Conservation (phyloP, 1,140 invertebrate genomes). For the Nephotettix cincticeps region DNA sequence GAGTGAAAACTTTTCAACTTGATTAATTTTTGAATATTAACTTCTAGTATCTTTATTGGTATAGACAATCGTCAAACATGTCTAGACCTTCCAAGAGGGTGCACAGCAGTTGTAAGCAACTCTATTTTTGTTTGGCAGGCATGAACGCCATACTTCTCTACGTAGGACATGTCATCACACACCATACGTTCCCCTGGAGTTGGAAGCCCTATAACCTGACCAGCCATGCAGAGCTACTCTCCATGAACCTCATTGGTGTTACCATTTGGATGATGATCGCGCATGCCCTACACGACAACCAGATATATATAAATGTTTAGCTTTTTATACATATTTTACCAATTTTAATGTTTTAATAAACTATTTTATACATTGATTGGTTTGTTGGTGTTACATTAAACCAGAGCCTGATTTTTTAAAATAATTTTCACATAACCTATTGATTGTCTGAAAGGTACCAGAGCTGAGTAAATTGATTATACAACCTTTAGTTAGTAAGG, state of each 20-base stretch:
- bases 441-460: no score
- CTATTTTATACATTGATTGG: no score
- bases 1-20: not conserved
- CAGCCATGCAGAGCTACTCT: slow-evolving; percentile 67
- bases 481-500: no score
- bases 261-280: slow-evolving; percentile 77
- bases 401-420: no score
- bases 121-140: slow-evolving; percentile 61
- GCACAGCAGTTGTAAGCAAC: not conserved
- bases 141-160: slow-evolving; percentile 91
- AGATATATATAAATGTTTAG: not conserved
- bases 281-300: slow-evolving; percentile 59
- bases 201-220: slow-evolving; percentile 66
- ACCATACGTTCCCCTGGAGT: slow-evolving; percentile 79
- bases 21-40: not conserved
- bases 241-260: slow-evolving; percentile 79
- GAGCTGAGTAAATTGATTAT: no score
- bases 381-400: no score
- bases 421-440: no score
- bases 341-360: no score
- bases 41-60: not conserved
- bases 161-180: slow-evolving; percentile 76
- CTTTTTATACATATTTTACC: no score
- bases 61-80: not conserved
- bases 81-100: not conserved